Base-by-base conservation (phyloP, 2,888 invertebrate species). In the Machimus atricapillus region DNA sequence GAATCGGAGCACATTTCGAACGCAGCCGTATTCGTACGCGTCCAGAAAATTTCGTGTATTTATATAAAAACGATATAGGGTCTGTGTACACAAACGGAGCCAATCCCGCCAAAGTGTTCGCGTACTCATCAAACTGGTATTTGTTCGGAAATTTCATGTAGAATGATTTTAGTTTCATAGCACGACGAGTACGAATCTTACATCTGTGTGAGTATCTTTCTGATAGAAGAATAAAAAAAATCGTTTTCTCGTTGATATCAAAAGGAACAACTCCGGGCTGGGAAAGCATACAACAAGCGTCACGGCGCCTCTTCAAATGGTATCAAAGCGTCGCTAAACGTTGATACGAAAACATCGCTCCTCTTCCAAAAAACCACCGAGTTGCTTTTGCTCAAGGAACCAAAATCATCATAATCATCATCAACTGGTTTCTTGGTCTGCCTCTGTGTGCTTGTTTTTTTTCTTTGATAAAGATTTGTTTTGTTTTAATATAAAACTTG, bases 241-340 rank as follows among this genome's bases (percentile, higher is more conserved):
- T 85, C 74, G 74, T 85, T 46, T 85, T 85, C 46, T 74, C 74
- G 43, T 46, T 85, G 85, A 85, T 85, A 85, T 85, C 85, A 85
- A 74, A 85, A 66, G 66, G 82, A 58, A 82, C 52, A 52, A 7
- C 58, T 66, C 14, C 14, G 56, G 43, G 27, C 66, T 85, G 43
- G 46, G 73, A 43, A 85, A 85, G 43, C 85, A 85, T 85, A 85
- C 85, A 85, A 88, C 87, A 89, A 89, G 89, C 89, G 89, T 89
- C 88, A 89, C 89, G 87, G 89, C 88, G 88, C 89, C 88, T 90
- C 90, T 90, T 90, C 90, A 89, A 89, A 89, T 89, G 89, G 90
- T 90, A 91, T 93, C 93, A 93, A 92, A 93, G 92, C 92, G 92
- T 92, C 91, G 91, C 91, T 92, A 93, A 92, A 92, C 93, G 93